phyloP scores from a whole-genome alignment of 2,797 vertebrate genomes.

The Ceryle rudis region DNA sequence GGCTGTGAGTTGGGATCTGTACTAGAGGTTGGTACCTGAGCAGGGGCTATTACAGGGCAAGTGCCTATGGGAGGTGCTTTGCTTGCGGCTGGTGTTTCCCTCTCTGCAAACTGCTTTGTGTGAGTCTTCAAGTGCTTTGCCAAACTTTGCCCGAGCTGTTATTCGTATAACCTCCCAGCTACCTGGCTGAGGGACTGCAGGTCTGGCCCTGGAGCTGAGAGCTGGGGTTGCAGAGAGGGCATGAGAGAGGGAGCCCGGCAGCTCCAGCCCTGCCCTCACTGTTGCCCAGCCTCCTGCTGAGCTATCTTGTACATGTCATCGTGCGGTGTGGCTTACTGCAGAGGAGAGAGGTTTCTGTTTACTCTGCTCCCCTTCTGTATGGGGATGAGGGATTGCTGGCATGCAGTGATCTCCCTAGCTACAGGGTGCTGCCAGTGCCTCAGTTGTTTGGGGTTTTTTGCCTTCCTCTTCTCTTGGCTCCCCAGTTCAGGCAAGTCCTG shows the following conservation, averaged over 20 bases:
- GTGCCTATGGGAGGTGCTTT: neutral
- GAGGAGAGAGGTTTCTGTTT: neutral
- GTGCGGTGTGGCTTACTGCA: neutral
- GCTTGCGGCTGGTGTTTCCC: neutral
- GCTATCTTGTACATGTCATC: neutral
- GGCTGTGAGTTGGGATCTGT: neutral
- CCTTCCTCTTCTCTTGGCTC: neutral
- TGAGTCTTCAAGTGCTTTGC: neutral
- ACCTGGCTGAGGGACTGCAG: neutral
- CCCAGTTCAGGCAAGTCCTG: neutral
- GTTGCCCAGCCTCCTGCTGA: neutral
- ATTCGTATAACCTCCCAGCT: neutral
- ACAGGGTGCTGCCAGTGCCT: neutral
- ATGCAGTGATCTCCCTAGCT: neutral
- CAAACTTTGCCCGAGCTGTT: neutral
- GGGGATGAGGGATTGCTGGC: neutral
- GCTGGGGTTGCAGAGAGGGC: neutral
- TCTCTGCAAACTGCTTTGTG: neutral
- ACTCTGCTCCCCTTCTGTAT: neutral
- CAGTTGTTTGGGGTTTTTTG: neutral
- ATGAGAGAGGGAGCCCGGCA: neutral
- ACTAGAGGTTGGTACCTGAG: rapidly evolving
- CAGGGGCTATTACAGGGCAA: neutral
- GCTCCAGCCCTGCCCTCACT: neutral
- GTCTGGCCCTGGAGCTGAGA: neutral